Conservation (phyloP, 2,113 vertebrate species). For the Varanus salvator region DNA sequence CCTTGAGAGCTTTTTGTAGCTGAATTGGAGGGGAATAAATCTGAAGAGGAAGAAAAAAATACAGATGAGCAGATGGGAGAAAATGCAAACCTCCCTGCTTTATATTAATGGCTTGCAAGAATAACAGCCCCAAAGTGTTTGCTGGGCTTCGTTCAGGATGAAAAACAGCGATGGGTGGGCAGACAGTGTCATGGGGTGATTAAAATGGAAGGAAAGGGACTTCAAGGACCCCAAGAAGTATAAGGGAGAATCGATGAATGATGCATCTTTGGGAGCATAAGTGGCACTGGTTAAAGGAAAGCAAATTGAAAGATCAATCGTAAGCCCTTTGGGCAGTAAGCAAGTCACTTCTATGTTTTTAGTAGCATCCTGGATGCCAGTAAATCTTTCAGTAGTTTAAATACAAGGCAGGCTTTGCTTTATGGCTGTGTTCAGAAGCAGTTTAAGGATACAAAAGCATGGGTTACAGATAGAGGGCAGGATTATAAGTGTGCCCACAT, state of each 20-base stretch:
- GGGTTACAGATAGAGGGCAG: not conserved
- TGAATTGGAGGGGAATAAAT: not conserved
- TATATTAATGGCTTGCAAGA: not conserved
- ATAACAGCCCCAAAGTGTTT: not conserved
- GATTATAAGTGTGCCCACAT: not conserved
- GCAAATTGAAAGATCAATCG: slow-evolving; percentile 41
- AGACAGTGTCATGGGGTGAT: not conserved
- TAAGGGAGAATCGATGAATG: not conserved
- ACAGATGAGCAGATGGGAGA: not conserved
- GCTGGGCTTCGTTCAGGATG: not conserved
- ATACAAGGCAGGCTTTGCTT: slow-evolving; percentile 8
- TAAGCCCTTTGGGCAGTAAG: slow-evolving; percentile 18
- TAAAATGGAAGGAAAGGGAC: not conserved
- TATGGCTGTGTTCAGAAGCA: not conserved
- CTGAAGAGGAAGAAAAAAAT: not conserved
- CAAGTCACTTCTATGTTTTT: slow-evolving; percentile 19
- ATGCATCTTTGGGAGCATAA: not conserved
- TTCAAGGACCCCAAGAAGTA: not conserved
- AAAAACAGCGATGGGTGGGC: not conserved
- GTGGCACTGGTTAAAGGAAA: slow-evolving; percentile 19
- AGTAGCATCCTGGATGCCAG: slow-evolving; percentile 11
- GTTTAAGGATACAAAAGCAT: not conserved
- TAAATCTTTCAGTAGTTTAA: slow-evolving; percentile 31
- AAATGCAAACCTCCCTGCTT: not conserved
- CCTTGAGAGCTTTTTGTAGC: not conserved